These are phyloP conservation scores for Manis crassicaudata DNA, from an alignment of 2,797 vertebrate species.

Conservation along the genomic window DNA sequence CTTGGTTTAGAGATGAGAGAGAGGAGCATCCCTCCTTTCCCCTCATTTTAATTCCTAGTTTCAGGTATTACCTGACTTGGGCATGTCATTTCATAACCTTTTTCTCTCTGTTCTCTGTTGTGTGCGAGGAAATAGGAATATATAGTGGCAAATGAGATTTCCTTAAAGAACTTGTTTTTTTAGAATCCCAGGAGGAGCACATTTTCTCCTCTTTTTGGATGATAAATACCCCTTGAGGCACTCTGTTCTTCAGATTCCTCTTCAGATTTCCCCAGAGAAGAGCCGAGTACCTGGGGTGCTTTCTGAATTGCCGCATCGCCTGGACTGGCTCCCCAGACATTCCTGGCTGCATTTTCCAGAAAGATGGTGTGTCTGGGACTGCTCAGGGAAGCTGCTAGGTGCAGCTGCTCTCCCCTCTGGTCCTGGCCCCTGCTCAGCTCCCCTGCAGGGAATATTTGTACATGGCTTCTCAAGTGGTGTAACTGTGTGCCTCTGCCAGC, in stretches of 20 bases:
- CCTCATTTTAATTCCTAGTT: neutral
- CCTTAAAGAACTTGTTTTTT: neutral
- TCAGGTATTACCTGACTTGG: neutral
- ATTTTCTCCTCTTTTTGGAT: neutral
- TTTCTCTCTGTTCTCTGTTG: neutral
- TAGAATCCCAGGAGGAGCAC: neutral
- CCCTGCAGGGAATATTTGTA: neutral
- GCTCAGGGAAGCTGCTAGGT: neutral
- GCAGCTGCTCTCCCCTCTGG: neutral
- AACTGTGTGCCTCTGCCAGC: neutral
- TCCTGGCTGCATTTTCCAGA: neutral
- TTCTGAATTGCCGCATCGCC: neutral
- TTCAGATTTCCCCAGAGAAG: slow-evolving; percentile 15
- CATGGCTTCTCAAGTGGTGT: neutral
- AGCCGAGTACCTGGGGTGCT: neutral
- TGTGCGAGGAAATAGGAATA: slow-evolving; percentile 6
- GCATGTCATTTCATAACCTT: neutral
- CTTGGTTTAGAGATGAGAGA: neutral
- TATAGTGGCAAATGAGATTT: neutral
- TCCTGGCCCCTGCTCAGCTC: neutral
- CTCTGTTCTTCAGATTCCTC: neutral
- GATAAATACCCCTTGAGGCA: neutral
- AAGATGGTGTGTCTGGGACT: neutral
- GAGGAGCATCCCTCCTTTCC: neutral
- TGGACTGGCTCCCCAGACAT: neutral